These are phyloP conservation scores for Coregonus ussuriensis DNA, from an alignment of 2,797 vertebrate genomes.

Conservation along the genomic window DNA sequence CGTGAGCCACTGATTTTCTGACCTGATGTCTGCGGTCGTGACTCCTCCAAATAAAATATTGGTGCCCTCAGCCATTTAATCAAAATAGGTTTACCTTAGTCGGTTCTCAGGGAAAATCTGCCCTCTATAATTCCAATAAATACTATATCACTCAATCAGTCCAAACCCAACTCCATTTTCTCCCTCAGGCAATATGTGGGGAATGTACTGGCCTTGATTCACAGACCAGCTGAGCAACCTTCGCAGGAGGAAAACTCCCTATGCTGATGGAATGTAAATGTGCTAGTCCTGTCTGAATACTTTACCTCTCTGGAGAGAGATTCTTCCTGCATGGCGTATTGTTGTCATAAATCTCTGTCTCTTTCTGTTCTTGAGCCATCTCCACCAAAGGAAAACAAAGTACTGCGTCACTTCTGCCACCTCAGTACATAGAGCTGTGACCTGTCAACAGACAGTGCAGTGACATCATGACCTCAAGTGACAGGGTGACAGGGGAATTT, in stretches of 20 bases:
- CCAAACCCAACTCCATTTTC: not conserved
- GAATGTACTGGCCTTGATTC: not conserved
- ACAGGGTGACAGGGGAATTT: not conserved
- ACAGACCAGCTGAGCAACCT: not conserved
- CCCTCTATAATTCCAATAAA: not conserved
- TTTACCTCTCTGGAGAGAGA: not conserved
- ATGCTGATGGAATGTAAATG: constrained; percentile 1
- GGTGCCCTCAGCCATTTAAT: not conserved
- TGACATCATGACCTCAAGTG: not conserved
- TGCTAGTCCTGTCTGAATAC: not conserved
- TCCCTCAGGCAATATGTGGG: not conserved
- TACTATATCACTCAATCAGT: not conserved
- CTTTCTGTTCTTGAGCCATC: not conserved
- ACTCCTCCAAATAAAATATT: not conserved
- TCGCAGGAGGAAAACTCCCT: not conserved
- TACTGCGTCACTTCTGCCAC: not conserved
- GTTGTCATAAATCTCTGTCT: not conserved
- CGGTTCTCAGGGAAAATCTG: not conserved
- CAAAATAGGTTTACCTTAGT: not conserved
- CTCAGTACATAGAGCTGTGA: not conserved
- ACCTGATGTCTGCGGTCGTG: not conserved
- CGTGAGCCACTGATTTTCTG: not conserved
- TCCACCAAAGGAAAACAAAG: not conserved
- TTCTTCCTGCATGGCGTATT: not conserved
- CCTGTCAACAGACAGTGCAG: not conserved